These are phyloP conservation scores for Rhodeus uyekii DNA, from an alignment of 2,797 vertebrate genomes.

Conservation along the genomic window DNA sequence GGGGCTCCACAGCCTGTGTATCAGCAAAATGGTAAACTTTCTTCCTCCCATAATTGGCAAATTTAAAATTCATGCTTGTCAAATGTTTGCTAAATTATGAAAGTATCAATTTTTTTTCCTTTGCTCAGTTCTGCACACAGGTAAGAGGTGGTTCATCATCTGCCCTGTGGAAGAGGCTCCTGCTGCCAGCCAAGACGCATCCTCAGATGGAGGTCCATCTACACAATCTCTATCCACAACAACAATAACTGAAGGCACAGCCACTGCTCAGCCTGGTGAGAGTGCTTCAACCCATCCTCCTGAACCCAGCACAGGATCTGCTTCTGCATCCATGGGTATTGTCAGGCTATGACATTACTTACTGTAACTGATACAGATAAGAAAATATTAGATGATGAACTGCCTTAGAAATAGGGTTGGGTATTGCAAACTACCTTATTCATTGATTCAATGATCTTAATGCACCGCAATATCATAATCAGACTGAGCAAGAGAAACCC, in stretches of 20 bases:
- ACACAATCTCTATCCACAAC: slow-evolving; percentile 62
- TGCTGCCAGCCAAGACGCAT: slow-evolving; percentile 76
- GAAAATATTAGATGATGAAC: not conserved
- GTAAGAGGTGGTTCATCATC: slow-evolving; percentile 98
- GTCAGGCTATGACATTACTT: not conserved
- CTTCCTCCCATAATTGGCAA: not conserved
- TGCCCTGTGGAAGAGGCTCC: slow-evolving; percentile 94
- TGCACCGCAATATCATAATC: not conserved
- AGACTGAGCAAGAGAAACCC: not conserved
- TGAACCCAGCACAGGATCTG: slow-evolving; percentile 68
- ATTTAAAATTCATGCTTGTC: not conserved
- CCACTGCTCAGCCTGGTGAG: slow-evolving; percentile 65
- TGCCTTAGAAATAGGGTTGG: not conserved
- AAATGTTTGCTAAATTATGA: not conserved
- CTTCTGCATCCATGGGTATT: slow-evolving; percentile 74
- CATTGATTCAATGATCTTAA: not conserved
- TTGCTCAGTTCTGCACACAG: slow-evolving; percentile 89
- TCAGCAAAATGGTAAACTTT: slow-evolving; percentile 92
- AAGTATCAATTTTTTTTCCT: not conserved
- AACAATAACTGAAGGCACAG: slow-evolving; percentile 55
- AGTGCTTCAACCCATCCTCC: slow-evolving; percentile 67
- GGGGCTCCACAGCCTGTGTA: slow-evolving; percentile 85
- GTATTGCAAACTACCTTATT: not conserved
- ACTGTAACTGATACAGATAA: not conserved
- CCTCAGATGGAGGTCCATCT: slow-evolving; percentile 71